phyloP scores from a whole-genome alignment of 2,888 invertebrate species.

The Syrista parreyssii region DNA sequence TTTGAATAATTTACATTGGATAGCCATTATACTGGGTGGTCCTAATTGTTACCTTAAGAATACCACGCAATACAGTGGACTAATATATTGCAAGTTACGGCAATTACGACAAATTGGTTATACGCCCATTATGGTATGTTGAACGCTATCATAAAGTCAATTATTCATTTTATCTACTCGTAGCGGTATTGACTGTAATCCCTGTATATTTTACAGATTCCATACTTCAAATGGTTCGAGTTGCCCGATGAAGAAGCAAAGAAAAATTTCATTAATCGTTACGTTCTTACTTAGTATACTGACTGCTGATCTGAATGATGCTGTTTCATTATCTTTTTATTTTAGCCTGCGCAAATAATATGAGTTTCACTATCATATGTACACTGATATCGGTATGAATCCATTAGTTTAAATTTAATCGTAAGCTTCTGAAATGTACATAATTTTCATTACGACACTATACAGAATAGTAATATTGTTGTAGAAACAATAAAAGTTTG shows the following conservation, averaged over 20 bases:
- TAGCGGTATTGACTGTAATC: not conserved
- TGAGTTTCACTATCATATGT: not conserved
- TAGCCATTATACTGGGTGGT: conserved; percentile 71
- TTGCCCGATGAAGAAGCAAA: conserved; percentile 59
- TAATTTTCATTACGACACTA: not conserved
- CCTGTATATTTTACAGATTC: conserved; percentile 66
- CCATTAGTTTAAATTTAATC: not conserved
- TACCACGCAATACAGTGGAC: conserved; percentile 69
- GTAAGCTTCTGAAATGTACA: not conserved
- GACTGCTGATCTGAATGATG: not conserved
- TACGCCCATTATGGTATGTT: conserved; percentile 53
- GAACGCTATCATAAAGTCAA: not conserved
- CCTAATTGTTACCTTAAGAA: conserved; percentile 72
- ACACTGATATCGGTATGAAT: not conserved
- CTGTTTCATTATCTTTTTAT: not conserved
- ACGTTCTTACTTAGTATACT: not conserved
- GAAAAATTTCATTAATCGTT: conserved; percentile 16
- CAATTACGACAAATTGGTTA: conserved; percentile 72
- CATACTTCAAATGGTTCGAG: conserved; percentile 67
- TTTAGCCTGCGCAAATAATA: not conserved
- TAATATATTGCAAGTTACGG: conserved; percentile 71
- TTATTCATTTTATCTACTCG: not conserved
- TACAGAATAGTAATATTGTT: not conserved
- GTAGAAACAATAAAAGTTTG: no score
- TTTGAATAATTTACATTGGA: conserved; percentile 64